Evolutionary conservation across 2,797 vertebrate species (phyloP), one percentile per base, ranked within the genome.

Genomic region (Vultur gryphus): DNA sequence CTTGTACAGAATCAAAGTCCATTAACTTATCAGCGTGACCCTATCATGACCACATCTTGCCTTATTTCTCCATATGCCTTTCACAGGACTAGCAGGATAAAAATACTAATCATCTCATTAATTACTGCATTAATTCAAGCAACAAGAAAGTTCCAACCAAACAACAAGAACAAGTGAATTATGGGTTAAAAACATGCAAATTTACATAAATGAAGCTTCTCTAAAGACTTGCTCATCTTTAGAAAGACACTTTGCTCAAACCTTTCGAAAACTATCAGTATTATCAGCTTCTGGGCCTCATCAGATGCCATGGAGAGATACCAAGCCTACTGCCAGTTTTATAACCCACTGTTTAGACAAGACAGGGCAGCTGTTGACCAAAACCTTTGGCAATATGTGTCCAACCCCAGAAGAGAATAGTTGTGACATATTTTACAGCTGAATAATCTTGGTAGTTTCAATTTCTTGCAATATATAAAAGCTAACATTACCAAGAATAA

Each of bases 221-320:
- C 3, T 1, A 84, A 84, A 75, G 19, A 39, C 44, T 41, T 55
- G 7, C 20, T 57, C 0, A 0, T 35, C 55, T 84, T 78, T 19
- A 67, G 37, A 51, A 82, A 35, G 44, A 18, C 13, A 13, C 13
- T 83, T 80, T 46, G 13, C 49, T 76, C 26, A 54, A 86, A 89
- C 55, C 55, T 66, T 67, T 84, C 26, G 70, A 24, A 81, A 90
- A 9, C 16, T 8, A 39, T 14, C 16, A 13, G 44, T 23, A 37
- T 37, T 65, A 48, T 13, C 57, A 31, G 48, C 61, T 24, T 67
- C 73, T 31, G 19, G 25, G 48, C 67, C 67, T 62, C 43, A 51
- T 31, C 24, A 58, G n/a, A 37, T 41, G 44, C 57, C 1, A 1
- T 0, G 0, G 21, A 58, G 41, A 64, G 44, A 69, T 7, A 84